These are phyloP conservation scores for Phocoena sinus DNA, from an alignment of 2,113 vertebrate genomes.

Conservation along the genomic window DNA sequence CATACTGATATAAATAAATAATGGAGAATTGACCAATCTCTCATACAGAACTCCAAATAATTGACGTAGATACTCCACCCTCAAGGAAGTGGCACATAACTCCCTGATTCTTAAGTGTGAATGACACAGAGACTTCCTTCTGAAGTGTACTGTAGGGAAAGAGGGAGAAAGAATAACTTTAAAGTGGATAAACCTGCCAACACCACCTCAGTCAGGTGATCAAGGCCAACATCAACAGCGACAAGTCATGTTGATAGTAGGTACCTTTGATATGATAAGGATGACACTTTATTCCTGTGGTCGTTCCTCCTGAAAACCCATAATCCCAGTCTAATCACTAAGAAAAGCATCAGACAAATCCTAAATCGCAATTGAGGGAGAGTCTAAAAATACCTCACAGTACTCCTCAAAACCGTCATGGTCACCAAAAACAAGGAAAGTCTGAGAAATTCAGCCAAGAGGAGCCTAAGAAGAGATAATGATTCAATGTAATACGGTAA, in stretches of 20 bases:
- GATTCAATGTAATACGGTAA: not conserved
- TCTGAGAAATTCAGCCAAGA: conserved; percentile 3
- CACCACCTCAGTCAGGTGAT: not conserved
- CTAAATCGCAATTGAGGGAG: not conserved
- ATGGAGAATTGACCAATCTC: not conserved
- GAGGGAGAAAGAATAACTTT: not conserved
- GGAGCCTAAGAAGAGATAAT: not conserved
- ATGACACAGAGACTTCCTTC: not conserved
- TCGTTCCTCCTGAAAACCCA: not conserved
- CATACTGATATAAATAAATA: not conserved
- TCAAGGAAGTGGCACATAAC: not conserved
- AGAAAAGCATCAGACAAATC: not conserved
- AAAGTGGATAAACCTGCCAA: not conserved
- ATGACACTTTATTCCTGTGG: not conserved
- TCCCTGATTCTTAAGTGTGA: not conserved
- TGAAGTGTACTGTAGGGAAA: not conserved
- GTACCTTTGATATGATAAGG: not conserved
- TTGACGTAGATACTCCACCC: not conserved
- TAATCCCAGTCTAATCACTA: not conserved
- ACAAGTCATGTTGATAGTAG: not conserved
- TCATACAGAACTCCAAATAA: not conserved
- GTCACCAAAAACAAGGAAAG: not conserved
- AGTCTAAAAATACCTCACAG: not conserved
- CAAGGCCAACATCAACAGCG: not conserved
- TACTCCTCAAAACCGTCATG: not conserved